Evolutionary conservation across 2,888 invertebrate genomes (phyloP).

Genomic region (Agonopterix arenella): DNA sequence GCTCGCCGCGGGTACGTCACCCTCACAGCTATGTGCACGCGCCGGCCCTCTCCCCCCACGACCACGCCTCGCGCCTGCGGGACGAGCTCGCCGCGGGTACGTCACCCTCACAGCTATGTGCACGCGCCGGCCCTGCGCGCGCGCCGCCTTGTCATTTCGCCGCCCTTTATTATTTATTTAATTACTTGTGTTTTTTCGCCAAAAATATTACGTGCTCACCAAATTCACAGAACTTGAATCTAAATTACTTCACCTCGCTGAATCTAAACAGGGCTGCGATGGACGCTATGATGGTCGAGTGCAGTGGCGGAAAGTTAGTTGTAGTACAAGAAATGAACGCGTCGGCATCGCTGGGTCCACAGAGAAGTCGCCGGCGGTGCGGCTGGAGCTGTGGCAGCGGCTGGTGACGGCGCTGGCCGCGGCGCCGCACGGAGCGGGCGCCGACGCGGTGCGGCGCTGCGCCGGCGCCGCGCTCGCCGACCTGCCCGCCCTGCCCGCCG

Average conservation of each 20-base stretch:
- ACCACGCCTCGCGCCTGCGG: conserved; percentile 14
- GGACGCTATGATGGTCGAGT: too few species aligned
- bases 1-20: conserved; percentile 15
- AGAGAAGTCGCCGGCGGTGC: conserved; percentile 15
- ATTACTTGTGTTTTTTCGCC: neutral
- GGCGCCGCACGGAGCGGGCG: conserved; percentile 15
- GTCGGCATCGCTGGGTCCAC: neutral
- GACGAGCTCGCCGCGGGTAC: conserved; percentile 19
- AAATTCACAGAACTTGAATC: too few species aligned
- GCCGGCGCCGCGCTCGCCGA: conserved; percentile 23
- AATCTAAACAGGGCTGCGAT: neutral
- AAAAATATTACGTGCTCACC: conserved; percentile 1
- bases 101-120: neutral
- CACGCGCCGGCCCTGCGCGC: neutral
- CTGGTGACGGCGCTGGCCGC: conserved; percentile 25
- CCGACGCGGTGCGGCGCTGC: conserved; percentile 11
- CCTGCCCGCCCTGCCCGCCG: conserved; percentile 21
- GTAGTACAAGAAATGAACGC: too few species aligned
- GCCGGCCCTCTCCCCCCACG: neutral
- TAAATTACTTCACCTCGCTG: conserved; percentile 1
- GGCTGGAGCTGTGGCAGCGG: conserved; percentile 35
- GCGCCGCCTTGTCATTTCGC: conserved; percentile 6
- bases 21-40: neutral
- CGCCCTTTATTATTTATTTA: neutral
- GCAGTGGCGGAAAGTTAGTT: too few species aligned